Conservation (phyloP, 2,888 invertebrate species). For the Peribatodes rhomboidaria region DNA sequence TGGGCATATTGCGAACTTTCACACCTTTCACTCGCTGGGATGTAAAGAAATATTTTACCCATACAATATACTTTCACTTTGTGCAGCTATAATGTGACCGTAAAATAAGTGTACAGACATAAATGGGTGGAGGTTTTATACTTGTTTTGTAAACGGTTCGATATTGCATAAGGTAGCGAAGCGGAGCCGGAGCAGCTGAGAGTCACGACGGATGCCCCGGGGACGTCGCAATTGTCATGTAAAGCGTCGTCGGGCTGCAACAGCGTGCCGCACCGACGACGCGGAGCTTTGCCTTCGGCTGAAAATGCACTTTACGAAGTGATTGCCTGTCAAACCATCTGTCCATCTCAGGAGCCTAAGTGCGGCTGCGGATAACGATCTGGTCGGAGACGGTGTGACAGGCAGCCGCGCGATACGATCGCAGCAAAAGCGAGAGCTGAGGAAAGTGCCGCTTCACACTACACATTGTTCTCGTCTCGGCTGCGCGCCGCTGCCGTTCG, state of each 20-base stretch:
- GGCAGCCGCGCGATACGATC: constrained; percentile 58
- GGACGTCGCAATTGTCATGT: constrained; percentile 83
- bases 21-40: constrained; percentile 66
- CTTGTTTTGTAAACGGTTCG: constrained; percentile 51
- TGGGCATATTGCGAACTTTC: constrained; percentile 55
- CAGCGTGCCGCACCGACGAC: constrained; percentile 65
- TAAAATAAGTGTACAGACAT: constrained; percentile 27
- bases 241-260: constrained; percentile 71
- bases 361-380: constrained; percentile 75
- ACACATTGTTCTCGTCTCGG: constrained; percentile 55
- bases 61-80: constrained; percentile 57
- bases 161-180: constrained; percentile 57
- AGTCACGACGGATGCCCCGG: constrained; percentile 65
- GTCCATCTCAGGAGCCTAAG: constrained; percentile 71
- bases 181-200: constrained; percentile 61
- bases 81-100: constrained; percentile 36
- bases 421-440: constrained; percentile 57
- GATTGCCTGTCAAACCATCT: constrained; percentile 82
- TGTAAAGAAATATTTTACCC: constrained; percentile 54
- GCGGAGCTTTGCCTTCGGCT: constrained; percentile 73
- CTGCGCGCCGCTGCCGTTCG: constrained; percentile 41
- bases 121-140: constrained; percentile 32
- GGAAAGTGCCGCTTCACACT: constrained; percentile 54
- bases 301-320: constrained; percentile 83
- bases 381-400: constrained; percentile 60